These are phyloP conservation scores for Glyptemys insculpta DNA, from an alignment of 2,797 vertebrate species.

Conservation along the genomic window DNA sequence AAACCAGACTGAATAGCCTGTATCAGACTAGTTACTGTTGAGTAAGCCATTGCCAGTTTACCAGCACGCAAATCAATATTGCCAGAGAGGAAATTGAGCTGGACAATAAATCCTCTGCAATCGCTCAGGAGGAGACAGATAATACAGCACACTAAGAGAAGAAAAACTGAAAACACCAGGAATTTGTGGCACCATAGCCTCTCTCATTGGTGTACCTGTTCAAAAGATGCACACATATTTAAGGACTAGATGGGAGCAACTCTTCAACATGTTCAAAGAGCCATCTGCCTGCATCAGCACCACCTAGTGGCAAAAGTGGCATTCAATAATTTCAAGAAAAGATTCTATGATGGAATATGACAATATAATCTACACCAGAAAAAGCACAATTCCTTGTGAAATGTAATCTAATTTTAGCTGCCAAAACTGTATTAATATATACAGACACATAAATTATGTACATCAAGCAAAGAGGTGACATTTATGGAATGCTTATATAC, in stretches of 20 bases:
- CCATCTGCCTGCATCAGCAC: neutral
- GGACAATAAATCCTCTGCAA: neutral
- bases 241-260: neutral
- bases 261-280: neutral
- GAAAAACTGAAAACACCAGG: neutral
- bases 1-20: neutral
- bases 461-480: neutral
- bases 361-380: neutral
- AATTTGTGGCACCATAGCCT: neutral
- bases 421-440: neutral
- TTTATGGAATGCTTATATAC: neutral
- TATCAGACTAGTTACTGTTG: neutral
- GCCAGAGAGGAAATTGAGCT: neutral
- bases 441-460: neutral
- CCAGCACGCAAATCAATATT: neutral
- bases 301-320: neutral
- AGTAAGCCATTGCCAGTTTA: slow-evolving; percentile 10
- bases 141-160: neutral
- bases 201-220: neutral
- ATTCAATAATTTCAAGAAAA: neutral
- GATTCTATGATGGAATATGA: neutral
- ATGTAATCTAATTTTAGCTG: neutral
- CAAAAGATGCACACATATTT: neutral
- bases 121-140: neutral
- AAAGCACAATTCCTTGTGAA: neutral